These are phyloP conservation scores for Graptemys geographica DNA, from an alignment of 2,797 vertebrate genomes.

Conservation along the genomic window DNA sequence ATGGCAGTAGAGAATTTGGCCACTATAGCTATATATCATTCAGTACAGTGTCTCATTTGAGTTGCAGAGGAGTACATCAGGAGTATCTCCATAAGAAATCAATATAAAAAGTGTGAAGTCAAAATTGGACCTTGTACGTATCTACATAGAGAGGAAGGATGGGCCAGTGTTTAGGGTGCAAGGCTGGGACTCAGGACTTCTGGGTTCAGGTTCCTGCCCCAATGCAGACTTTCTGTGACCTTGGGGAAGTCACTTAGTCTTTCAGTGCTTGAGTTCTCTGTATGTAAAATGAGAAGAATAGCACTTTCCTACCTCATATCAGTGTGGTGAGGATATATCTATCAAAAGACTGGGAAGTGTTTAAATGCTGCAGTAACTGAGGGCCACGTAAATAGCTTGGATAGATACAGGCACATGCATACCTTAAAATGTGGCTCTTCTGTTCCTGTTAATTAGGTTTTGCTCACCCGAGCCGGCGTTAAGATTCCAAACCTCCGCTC, in stretches of 20 bases:
- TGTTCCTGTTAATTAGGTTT: not conserved
- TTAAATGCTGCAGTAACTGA: not conserved
- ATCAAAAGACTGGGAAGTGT: not conserved
- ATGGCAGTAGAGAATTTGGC: not conserved
- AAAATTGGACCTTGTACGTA: not conserved
- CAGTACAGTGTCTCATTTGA: not conserved
- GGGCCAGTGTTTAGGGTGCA: not conserved
- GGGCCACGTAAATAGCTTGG: not conserved
- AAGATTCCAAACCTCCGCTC: not conserved
- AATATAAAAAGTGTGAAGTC: not conserved
- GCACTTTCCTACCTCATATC: rapidly evolving
- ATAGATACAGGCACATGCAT: not conserved
- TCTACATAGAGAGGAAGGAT: not conserved
- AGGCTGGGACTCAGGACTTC: not conserved
- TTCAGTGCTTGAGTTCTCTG: not conserved
- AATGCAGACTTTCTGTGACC: not conserved
- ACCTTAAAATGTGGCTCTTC: slow-evolving; percentile 31
- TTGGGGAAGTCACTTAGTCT: not conserved
- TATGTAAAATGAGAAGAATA: rapidly evolving
- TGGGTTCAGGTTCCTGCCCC: not conserved
- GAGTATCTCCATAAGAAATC: not conserved
- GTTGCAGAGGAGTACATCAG: not conserved
- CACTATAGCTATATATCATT: no score
- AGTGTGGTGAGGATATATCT: not conserved
- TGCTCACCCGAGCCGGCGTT: not conserved